Evolutionary conservation across 2,113 vertebrate genomes (phyloP), one percentile per base, ranked within the genome.

Genomic region (Aythya baeri): DNA sequence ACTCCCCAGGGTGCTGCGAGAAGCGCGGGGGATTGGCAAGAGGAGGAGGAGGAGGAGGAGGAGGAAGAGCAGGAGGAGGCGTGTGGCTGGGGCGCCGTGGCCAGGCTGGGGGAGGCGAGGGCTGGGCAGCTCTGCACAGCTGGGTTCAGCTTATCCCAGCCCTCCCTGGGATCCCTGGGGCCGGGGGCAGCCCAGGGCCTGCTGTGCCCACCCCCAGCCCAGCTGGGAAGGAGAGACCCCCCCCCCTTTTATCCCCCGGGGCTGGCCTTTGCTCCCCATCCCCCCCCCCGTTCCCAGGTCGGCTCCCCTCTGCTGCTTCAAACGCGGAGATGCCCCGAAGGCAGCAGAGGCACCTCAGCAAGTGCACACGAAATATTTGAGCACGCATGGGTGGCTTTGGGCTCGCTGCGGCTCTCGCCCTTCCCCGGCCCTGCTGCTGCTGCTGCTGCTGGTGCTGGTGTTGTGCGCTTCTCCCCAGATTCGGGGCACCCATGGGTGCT

Each of bases 361-460:
- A 95, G 78, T 50, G 91, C 86, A 75, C 96, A 63, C 85, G 79
- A 66, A 89, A 79, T 91, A 84, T 96, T 94, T 97, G 97, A 96
- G 94, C 91, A 93, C 49, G 94, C 94, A 85, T 72, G 96, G 96
- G 96, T 96, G 94, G 96, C 95, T 95, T 94, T 74, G 80, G 93
- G 61, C 14, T 85, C 4, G 1, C 85, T 29, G 55, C 80, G 74
- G 65, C 81, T 68, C 76, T 65, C 7, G 3, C 71, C 67, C 61
- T 65, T 74, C 61, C 83, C 55, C 26, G 4, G 23, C 27, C 59
- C 49, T 25, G 23, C 32, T 49, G 66, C 31, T 1, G 44, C 44
- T n/a, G 43, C 66, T 68, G 29, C 9, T 32, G 1, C 26, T n/a
- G n/a, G n/a, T 6, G 29, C 10, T 11, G n/a, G 14, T 32, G 1